Evolutionary conservation across 2,113 vertebrate genomes (phyloP), one percentile per base, ranked within the genome.

Genomic region (Noturus placidus): DNA sequence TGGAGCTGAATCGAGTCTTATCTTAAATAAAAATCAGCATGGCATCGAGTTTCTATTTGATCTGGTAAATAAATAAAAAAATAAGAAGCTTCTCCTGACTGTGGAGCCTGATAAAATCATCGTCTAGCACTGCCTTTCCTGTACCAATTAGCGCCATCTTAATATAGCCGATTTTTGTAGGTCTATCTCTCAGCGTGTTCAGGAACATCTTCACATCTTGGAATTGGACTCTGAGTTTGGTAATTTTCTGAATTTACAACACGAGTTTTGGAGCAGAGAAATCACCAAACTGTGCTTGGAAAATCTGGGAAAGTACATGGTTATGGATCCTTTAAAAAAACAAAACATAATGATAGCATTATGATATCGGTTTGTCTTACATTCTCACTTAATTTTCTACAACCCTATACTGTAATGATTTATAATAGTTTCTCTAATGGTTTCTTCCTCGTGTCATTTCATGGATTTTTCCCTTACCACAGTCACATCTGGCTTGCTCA

Each of bases 401-500:
- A 54, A 3, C 46, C 54, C 25, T 52, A 77, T n/a, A 52, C 42
- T 27, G 46, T 54, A 7, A 54, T n/a, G 50, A n/a, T 52, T 17
- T 78, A 52, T 30, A 52, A n/a, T 17, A 52, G 46, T 54, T 78
- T 46, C 76, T 52, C 76, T 52, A 30, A 78, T 1, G 76, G 46
- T 17, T 78, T 50, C 27, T 54, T 76, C 76, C 14, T 54, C 50
- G 3, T 79, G 27, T 30, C 27, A 17, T 79, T 79, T 54, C 27
- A 33, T 14, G 46, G 46, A 27, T 78, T 78, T 78, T 54, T 6
- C 42, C 50, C 76, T 52, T 8, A 78, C 76, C 27, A 1, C 76
- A 3, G 76, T 78, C 76, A 78, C 50, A 78, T 78, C 76, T 78
- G 76, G 50, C 76, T 54, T 78, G 76, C 46, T 54, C 46, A 54